These are phyloP conservation scores for Asteroscopus sphinx DNA, from an alignment of 2,888 invertebrate species.

Conservation along the genomic window DNA sequence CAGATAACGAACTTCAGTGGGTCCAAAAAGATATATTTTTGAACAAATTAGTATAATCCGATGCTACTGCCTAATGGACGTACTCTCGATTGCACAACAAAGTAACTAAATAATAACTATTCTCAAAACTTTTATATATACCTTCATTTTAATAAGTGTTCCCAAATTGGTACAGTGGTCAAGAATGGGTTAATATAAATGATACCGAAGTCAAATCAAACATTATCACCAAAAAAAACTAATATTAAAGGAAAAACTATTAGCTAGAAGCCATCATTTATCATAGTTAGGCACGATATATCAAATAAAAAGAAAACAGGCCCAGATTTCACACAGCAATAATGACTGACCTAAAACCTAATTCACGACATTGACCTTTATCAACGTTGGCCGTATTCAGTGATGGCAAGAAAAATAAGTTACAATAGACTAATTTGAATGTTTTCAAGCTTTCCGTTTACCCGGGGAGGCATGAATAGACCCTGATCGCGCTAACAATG, in stretches of 20 bases:
- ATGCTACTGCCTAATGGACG: too few species aligned
- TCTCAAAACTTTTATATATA: too few species aligned
- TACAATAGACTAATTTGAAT: constrained; percentile 86
- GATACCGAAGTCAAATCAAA: too few species aligned
- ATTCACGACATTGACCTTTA: constrained; percentile 69
- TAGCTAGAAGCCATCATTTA: constrained; percentile 29
- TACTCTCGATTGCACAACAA: too few species aligned
- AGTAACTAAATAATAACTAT: too few species aligned
- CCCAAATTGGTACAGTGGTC: too few species aligned
- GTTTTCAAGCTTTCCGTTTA: constrained; percentile 79
- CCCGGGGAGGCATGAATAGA: constrained; percentile 78
- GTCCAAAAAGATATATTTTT: too few species aligned
- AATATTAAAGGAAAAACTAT: constrained; percentile 23
- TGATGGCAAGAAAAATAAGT: constrained; percentile 77
- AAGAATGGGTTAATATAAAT: too few species aligned
- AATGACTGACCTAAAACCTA: constrained; percentile 21
- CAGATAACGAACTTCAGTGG: too few species aligned
- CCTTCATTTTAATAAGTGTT: too few species aligned
- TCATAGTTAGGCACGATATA: constrained; percentile 40
- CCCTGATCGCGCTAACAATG: constrained; percentile 80
- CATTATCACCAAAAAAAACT: too few species aligned
- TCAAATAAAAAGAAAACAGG: constrained; percentile 36
- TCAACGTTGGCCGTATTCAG: constrained; percentile 71
- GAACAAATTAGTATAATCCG: too few species aligned
- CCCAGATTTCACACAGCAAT: constrained; percentile 29